Percentiles rank a stretch among this genome's conserved stretches.
phyloP scores from a whole-genome alignment of 2,888 invertebrate species.

The Eledone cirrhosa region DNA sequence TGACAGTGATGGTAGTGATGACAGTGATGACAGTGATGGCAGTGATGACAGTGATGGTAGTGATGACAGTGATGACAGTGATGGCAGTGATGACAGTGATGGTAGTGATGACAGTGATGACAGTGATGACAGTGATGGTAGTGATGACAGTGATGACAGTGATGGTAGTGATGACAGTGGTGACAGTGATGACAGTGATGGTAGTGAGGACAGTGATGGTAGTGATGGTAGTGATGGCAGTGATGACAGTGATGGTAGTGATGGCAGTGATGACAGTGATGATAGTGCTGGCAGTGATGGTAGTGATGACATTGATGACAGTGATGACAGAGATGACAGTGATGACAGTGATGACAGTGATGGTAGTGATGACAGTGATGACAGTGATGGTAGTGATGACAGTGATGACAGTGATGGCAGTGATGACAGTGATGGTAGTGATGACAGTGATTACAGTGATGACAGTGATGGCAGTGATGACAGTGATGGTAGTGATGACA shows the following conservation, averaged over 20 bases:
- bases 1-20: constrained; percentile 13
- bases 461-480: neutral
- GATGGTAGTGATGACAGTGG: constrained; percentile 17
- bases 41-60: constrained; percentile 19
- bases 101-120: neutral
- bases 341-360: constrained; percentile 1
- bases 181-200: too few relatives aligned
- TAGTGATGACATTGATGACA: too few relatives aligned
- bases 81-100: constrained; percentile 4
- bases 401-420: constrained; percentile 7
- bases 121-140: constrained; percentile 2
- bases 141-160: constrained; percentile 13
- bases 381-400: constrained; percentile 10
- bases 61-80: neutral
- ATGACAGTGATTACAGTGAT: too few relatives aligned
- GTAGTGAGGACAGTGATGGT: too few relatives aligned
- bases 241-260: neutral
- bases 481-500: constrained; percentile 14
- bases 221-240: neutral
- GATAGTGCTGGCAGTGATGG: neutral
- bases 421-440: too few relatives aligned
- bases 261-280: neutral
- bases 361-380: neutral
- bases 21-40: constrained; percentile 18
- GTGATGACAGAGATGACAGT: too few relatives aligned